These are phyloP conservation scores for Dissostichus mawsoni DNA, from an alignment of 2,113 vertebrate genomes.

Conservation along the genomic window DNA sequence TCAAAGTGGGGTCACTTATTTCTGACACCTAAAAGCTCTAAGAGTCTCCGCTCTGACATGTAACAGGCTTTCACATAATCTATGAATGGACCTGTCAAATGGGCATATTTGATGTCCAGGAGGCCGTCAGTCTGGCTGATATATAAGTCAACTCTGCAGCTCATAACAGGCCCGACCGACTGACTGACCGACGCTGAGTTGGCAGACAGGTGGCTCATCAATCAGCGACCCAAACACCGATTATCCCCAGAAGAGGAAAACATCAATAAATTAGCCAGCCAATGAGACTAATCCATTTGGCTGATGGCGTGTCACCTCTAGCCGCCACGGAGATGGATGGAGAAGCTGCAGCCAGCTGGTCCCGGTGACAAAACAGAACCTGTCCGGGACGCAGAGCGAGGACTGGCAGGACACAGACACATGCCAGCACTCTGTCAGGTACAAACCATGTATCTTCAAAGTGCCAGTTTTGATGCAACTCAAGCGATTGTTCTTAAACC, in stretches of 20 bases:
- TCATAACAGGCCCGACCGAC: conserved; percentile 8
- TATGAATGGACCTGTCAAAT: conserved; percentile 44
- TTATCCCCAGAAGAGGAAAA: conserved; percentile 79
- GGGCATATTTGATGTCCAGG: conserved; percentile 33
- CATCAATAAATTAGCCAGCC: conserved; percentile 84
- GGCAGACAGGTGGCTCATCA: conserved; percentile 70
- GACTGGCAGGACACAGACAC: conserved; percentile 21
- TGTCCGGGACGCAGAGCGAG: conserved; percentile 22
- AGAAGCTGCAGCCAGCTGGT: conserved; percentile 70
- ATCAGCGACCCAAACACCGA: conserved; percentile 75
- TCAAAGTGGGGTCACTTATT: conserved; percentile 37
- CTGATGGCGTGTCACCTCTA: conserved; percentile 84
- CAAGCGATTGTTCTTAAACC: neutral
- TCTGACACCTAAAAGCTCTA: conserved; percentile 40
- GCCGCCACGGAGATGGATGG: conserved; percentile 72
- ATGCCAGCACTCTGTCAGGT: neutral
- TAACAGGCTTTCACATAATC: conserved; percentile 45
- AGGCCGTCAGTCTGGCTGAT: conserved; percentile 37
- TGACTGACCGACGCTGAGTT: conserved; percentile 39
- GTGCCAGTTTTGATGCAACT: conserved; percentile 1
- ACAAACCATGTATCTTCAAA: neutral
- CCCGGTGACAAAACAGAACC: conserved; percentile 51
- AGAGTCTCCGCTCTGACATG: conserved; percentile 43
- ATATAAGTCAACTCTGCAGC: conserved; percentile 45
- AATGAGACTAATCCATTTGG: conserved; percentile 83